Evolutionary conservation across 2,888 invertebrate genomes (phyloP).

Genomic region (Phlogophora meticulosa): DNA sequence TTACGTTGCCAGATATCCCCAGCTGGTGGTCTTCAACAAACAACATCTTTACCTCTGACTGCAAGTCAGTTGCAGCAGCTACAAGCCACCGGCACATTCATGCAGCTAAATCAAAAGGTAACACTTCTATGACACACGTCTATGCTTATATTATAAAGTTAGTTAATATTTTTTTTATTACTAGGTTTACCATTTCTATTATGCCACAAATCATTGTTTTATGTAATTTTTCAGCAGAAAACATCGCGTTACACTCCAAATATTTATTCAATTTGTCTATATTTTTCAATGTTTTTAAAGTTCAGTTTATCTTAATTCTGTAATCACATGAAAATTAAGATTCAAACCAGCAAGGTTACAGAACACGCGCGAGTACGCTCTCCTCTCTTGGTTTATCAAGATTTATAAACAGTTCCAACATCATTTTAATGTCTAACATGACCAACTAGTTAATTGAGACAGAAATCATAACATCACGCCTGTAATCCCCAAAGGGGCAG

Average conservation of each 20-base stretch:
- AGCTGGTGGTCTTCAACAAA: constrained; percentile 84
- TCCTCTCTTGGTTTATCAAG: too few relatives aligned
- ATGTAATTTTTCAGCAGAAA: too few relatives aligned
- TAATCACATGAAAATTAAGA: too few relatives aligned
- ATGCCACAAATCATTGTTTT: not conserved
- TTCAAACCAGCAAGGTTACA: too few relatives aligned
- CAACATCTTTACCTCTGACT: constrained; percentile 83
- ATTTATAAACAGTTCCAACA: too few relatives aligned
- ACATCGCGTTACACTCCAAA: too few relatives aligned
- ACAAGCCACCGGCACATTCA: constrained; percentile 85
- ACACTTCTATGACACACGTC: not conserved
- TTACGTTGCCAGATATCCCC: constrained; percentile 83
- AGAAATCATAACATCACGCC: too few relatives aligned
- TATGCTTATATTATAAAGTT: not conserved
- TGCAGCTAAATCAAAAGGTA: constrained; percentile 89
- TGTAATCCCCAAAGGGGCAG: too few relatives aligned
- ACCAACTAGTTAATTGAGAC: too few relatives aligned
- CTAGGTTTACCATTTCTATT: not conserved
- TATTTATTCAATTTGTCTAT: too few relatives aligned
- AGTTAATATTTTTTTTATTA: constrained; percentile 19
- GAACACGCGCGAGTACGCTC: too few relatives aligned
- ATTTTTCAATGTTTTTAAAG: not conserved
- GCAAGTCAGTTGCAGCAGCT: constrained; percentile 87
- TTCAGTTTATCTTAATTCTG: not conserved
- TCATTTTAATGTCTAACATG: too few relatives aligned